Base-by-base conservation (phyloP, 1,140 invertebrate genomes). In the Trichomalopsis sarcophagae region DNA sequence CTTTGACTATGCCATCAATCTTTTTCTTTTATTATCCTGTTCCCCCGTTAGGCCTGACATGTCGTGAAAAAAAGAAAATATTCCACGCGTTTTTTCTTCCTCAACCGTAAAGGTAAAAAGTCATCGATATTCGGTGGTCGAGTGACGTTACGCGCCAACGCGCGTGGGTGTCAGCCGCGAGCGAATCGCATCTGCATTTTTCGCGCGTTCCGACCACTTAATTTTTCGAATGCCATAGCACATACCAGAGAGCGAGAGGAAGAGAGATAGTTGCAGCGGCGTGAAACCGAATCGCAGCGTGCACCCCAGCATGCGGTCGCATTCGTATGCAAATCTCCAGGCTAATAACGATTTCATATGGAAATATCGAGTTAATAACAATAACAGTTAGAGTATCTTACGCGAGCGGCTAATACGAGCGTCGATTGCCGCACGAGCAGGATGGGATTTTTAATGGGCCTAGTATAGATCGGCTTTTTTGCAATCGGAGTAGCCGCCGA, bases 341-440 rank as follows among this genome's bases (percentile, higher is more conserved):
- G 82, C 86, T 87, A 89, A 89, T 88, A 88, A 88, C 86, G 87
- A 89, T 89, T 89, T 89, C 85, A 86, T 87, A 89, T 89, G 87
- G 86, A 88, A 88, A 89, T 89, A 69, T 17, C 86, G 82, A 87
- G 86, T 89, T 89, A 88, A 86, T 88, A 89, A 89, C 87, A 89
- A 89, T 89, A 88, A 88, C 86, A 89, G 86, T 89, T 88, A 86
- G 86, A 87, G 85, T 86, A 85, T 86, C 86, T 88, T 88, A 87
- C 87, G 82, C 87, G 27, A 27, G 86, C 83, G 84, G 80, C 75
- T 87, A 86, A 86, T 33, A 82, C 23, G n/a, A 74, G 44, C 47
- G 30, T 68, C 33, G 74, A 81, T 83, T 83, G 33, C 80, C 30
- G 27, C 27, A 69, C 82, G 50, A 55, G 13, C 50, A 21, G 13